phyloP scores from a whole-genome alignment of 1,140 invertebrate species.

The Heterodera schachtii region DNA sequence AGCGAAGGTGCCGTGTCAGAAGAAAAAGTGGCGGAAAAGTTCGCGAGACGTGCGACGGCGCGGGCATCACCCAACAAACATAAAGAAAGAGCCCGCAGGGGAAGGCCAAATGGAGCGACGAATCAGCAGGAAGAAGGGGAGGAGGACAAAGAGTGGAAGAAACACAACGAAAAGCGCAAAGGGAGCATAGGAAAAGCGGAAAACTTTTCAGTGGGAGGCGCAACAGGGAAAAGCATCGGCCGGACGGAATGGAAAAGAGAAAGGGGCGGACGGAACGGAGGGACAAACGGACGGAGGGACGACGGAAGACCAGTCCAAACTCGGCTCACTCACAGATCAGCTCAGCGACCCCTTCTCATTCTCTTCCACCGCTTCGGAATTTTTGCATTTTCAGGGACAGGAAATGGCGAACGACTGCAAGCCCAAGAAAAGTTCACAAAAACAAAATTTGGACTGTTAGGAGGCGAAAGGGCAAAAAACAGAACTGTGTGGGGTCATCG shows the following conservation, averaged over 20 bases:
- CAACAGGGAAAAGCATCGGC: too few relatives aligned
- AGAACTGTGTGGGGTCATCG: not conserved
- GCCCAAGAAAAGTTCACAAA: not conserved
- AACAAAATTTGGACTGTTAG: not conserved
- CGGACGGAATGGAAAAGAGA: too few relatives aligned
- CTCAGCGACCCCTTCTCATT: not conserved
- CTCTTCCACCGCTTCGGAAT: not conserved
- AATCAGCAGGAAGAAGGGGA: not conserved
- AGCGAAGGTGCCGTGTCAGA: not conserved
- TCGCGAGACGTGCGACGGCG: not conserved
- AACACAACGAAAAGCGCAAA: not conserved
- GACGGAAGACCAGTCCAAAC: not conserved
- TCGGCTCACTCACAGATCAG: too few relatives aligned
- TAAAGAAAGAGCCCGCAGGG: not conserved
- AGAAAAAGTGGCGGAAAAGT: not conserved
- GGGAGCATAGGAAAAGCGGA: not conserved
- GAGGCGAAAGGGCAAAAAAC: not conserved
- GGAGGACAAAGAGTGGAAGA: not conserved
- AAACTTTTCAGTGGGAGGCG: not conserved
- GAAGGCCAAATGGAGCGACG: not conserved
- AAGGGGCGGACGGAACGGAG: too few relatives aligned
- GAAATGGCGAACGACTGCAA: not conserved
- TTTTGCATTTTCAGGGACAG: not conserved
- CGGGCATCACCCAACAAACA: conserved; percentile 7
- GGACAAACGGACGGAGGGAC: too few relatives aligned